These are phyloP conservation scores for Macroteleia sp. DNA, from an alignment of 2,888 invertebrate genomes.

Conservation along the genomic window DNA sequence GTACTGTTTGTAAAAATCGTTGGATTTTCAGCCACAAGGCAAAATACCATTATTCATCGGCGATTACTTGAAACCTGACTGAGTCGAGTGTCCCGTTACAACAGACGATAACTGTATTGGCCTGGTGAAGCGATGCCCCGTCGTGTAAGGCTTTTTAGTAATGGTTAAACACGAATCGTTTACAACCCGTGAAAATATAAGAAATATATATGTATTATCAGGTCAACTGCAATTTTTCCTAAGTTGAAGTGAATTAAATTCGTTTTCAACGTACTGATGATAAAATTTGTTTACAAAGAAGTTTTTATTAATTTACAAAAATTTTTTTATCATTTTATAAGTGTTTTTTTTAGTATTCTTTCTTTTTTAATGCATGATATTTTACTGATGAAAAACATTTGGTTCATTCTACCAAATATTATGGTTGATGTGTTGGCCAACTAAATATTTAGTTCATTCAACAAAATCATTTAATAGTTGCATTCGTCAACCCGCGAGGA, in stretches of 20 bases:
- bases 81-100: slow-evolving; percentile 80
- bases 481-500: too few relatives aligned
- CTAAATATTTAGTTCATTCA: too few relatives aligned
- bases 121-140: slow-evolving; percentile 75
- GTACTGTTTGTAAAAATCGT: slow-evolving; percentile 34
- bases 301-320: too few relatives aligned
- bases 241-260: not conserved
- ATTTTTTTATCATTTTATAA: too few relatives aligned
- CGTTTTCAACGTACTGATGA: too few relatives aligned
- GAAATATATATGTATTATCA: slow-evolving; percentile 12
- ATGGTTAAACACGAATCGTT: slow-evolving; percentile 17
- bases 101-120: slow-evolving; percentile 82
- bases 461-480: too few relatives aligned
- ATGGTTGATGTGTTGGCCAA: too few relatives aligned
- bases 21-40: slow-evolving; percentile 49
- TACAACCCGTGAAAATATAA: slow-evolving; percentile 32
- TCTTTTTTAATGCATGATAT: too few relatives aligned
- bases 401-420: too few relatives aligned
- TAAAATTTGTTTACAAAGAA: too few relatives aligned
- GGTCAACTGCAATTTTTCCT: slow-evolving; percentile 6
- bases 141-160: slow-evolving; percentile 55
- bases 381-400: too few relatives aligned
- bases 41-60: slow-evolving; percentile 58
- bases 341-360: too few relatives aligned
- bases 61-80: slow-evolving; percentile 75